Conservation (phyloP, 2,888 invertebrate genomes). For the Pinctada fucata region DNA sequence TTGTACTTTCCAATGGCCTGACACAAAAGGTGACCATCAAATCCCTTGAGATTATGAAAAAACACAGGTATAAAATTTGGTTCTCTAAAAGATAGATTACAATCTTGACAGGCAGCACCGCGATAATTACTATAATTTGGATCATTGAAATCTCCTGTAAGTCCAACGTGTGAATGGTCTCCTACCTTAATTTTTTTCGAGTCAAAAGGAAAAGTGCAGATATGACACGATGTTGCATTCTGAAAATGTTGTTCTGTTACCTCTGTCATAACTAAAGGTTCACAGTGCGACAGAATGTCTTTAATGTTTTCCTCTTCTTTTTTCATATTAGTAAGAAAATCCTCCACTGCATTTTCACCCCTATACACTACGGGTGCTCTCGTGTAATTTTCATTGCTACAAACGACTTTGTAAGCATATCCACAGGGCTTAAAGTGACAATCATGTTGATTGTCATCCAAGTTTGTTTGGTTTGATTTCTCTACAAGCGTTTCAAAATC, state of each 20-base stretch:
- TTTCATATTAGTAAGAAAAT: slow-evolving; percentile 26
- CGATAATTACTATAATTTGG: slow-evolving; percentile 10
- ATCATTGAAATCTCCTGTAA: slow-evolving; percentile 12
- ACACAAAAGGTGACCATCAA: slow-evolving; percentile 33
- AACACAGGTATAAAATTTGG: slow-evolving; percentile 32
- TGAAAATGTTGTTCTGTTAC: slow-evolving; percentile 15
- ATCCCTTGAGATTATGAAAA: slow-evolving; percentile 37
- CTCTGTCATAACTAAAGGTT: background rate
- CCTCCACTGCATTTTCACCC: slow-evolving; percentile 22
- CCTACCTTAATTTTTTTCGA: slow-evolving; percentile 12
- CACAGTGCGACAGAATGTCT: slow-evolving; percentile 15
- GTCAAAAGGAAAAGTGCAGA: slow-evolving; percentile 25
- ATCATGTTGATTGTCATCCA: too few relatives aligned
- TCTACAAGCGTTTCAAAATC: slow-evolving; percentile 3
- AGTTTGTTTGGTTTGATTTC: background rate
- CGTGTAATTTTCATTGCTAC: slow-evolving; percentile 20
- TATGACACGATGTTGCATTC: slow-evolving; percentile 24
- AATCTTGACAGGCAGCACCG: background rate
- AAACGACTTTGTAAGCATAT: slow-evolving; percentile 36
- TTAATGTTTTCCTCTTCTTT: slow-evolving; percentile 34
- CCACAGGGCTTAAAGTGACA: slow-evolving; percentile 32
- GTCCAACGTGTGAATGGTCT: slow-evolving; percentile 26
- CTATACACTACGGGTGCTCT: slow-evolving; percentile 32
- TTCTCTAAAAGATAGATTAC: too few relatives aligned
- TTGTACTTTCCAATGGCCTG: slow-evolving; percentile 22